A percentile compares a stretch with the other conserved stretches of the same genome.
These are phyloP conservation scores for Drosophila tripunctata DNA, from an alignment of 2,888 invertebrate genomes.

Conservation along the genomic window DNA sequence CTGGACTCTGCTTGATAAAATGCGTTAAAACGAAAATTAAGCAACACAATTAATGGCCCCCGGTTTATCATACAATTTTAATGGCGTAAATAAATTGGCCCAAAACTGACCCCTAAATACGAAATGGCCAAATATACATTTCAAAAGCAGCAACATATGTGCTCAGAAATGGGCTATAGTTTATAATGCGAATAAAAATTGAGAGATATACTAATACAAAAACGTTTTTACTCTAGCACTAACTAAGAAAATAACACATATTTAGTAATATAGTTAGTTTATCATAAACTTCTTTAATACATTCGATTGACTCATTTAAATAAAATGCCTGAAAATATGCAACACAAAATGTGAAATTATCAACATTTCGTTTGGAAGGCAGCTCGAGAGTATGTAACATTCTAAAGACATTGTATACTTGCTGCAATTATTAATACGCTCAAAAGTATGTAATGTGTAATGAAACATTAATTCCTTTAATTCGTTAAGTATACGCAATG, in stretches of 20 bases:
- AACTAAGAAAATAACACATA: too few species aligned
- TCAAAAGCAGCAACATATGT: slow-evolving; percentile 14
- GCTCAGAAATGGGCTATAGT: background rate
- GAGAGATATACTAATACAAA: background rate
- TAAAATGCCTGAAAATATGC: too few species aligned
- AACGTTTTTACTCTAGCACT: too few species aligned
- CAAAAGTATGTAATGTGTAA: slow-evolving; percentile 6
- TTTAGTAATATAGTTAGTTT: too few species aligned
- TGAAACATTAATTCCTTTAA: background rate
- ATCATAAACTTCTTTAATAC: too few species aligned
- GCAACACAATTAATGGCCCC: slow-evolving; percentile 78
- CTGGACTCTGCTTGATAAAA: slow-evolving; percentile 66
- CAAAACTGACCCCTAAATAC: slow-evolving; percentile 52
- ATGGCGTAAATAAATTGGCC: slow-evolving; percentile 77
- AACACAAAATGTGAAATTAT: too few species aligned
- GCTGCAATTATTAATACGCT: background rate
- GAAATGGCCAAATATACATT: slow-evolving; percentile 42
- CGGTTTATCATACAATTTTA: slow-evolving; percentile 80
- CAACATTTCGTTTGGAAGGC: too few species aligned
- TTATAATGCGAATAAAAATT: background rate
- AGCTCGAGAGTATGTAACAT: too few species aligned
- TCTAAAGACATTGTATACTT: too few species aligned
- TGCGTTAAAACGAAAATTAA: slow-evolving; percentile 80
- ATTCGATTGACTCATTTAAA: too few species aligned
- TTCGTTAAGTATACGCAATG: too few species aligned